Base-by-base conservation (phyloP, 2,113 vertebrate species). In the Ameiurus melas region DNA sequence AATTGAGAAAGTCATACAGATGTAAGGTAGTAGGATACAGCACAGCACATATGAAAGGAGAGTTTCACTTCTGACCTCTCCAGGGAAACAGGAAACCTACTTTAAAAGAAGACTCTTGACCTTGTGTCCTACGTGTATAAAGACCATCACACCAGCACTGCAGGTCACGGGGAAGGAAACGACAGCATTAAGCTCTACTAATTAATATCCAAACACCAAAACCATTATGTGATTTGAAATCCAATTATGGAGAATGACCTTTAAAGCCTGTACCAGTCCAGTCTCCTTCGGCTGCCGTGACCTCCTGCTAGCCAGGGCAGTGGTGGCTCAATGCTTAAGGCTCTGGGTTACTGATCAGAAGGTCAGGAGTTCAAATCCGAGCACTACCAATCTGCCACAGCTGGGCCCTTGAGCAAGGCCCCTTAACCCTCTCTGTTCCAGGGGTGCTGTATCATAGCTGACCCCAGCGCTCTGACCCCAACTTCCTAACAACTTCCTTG, bases 191-290 rank as follows among this genome's bases (percentile, higher is more conserved):
- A 77, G 60, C 57, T 5, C 25, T 57, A 70, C 75, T n/a, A 85
- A 84, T 86, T 89, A 88, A 75, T 87, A 87, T 85, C 60, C 84
- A 88, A 89, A 81, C 75, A 81, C 78, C 55, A 85, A 89, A 85
- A 70, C 68, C 62, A 86, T 88, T 86, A 75, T 55, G 84, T 89
- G 87, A 86, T 88, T 81, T 80, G 79, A 85, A 90, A 88, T 90
- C 90, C 83, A 90, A 87, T 92, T 89, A 90, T 47, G 57, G 62
- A 57, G 83, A n/a, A 66, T 83, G 88, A 92, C 83, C 86, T 70
- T 70, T 83, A 58, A 88, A 89, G 75, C 85, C 58, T 75, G 82
- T 12, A 64, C 85, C 68, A 85, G 87, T 17, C 25, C 8, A 6
- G 62, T 70, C 64, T 87, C 87, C 33, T n/a, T 43, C 16, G 71